Percentiles rank a stretch among this genome's conserved stretches.
These are phyloP conservation scores for Carposina sasakii DNA, from an alignment of 1,140 invertebrate genomes.

Conservation along the genomic window DNA sequence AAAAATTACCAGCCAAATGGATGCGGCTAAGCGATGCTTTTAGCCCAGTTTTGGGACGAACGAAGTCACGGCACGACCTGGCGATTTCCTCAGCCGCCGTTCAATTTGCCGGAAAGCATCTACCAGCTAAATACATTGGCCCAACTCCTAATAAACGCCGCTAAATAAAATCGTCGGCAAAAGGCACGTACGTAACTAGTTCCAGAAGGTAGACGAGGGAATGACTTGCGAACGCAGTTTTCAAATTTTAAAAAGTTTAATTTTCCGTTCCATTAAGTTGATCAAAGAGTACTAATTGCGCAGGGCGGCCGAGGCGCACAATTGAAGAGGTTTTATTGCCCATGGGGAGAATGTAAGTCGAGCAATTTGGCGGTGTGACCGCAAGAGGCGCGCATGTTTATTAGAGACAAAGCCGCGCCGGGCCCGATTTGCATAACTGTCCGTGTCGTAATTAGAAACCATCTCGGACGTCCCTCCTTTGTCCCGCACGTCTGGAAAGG, in stretches of 20 bases:
- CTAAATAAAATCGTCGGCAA: too few relatives aligned
- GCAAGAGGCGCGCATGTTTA: slow-evolving; percentile 62
- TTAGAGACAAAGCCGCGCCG: slow-evolving; percentile 53
- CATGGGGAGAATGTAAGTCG: slow-evolving; percentile 35
- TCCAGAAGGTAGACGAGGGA: not conserved
- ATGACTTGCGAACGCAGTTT: too few relatives aligned
- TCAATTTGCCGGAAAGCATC: slow-evolving; percentile 53
- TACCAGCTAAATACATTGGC: slow-evolving; percentile 44
- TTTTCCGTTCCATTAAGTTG: too few relatives aligned
- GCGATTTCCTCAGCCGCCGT: slow-evolving; percentile 39
- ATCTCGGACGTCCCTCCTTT: slow-evolving; percentile 60
- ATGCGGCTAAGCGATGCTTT: slow-evolving; percentile 40
- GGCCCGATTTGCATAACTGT: slow-evolving; percentile 65
- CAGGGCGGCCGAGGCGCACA: slow-evolving; percentile 40
- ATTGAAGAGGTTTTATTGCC: slow-evolving; percentile 52
- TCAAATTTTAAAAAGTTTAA: too few relatives aligned
- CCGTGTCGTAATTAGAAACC: slow-evolving; percentile 67
- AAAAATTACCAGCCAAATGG: slow-evolving; percentile 45
- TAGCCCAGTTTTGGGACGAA: slow-evolving; percentile 40
- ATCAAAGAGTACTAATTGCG: slow-evolving; percentile 52
- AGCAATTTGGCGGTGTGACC: slow-evolving; percentile 59
- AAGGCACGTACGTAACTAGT: too few relatives aligned
- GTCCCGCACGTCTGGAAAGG: slow-evolving; percentile 46
- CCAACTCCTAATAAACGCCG: slow-evolving; percentile 31
- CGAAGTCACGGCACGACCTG: slow-evolving; percentile 48